These are phyloP conservation scores for Eunapius fragilis DNA, from an alignment of 37 sponge, comb jelly and placozoan genomes.

Conservation along the genomic window DNA sequence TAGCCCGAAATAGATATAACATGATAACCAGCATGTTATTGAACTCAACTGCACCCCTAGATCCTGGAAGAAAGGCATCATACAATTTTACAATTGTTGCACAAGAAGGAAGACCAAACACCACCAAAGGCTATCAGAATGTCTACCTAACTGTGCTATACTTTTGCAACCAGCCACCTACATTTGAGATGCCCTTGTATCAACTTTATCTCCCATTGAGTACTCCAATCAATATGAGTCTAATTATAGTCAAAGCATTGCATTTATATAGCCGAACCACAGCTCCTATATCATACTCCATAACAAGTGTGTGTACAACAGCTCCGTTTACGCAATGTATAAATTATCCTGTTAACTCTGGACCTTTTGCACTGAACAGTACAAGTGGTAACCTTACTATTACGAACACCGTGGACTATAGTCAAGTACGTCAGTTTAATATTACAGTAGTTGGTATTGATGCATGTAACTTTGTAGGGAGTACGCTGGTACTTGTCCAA, in stretches of 20 bases:
- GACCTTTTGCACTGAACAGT: neutral
- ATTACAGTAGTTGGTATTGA: neutral
- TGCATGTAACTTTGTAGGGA: neutral
- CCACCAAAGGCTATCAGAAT: neutral
- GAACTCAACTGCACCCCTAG: neutral
- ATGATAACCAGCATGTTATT: neutral
- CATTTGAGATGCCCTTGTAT: neutral
- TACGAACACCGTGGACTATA: neutral
- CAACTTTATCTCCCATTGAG: neutral
- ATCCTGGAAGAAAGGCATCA: neutral
- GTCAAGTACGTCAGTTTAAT: neutral
- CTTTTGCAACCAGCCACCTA: neutral
- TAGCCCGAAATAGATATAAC: neutral
- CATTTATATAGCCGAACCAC: neutral
- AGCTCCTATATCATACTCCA: neutral
- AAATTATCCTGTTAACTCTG: neutral
- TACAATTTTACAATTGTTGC: neutral
- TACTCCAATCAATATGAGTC: neutral
- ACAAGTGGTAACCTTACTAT: neutral
- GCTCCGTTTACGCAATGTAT: neutral
- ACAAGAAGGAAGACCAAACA: neutral
- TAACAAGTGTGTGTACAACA: neutral
- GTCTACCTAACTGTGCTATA: neutral
- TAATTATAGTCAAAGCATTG: neutral
- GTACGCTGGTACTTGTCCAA: neutral